These are phyloP conservation scores for Zaprionus inermis DNA, from an alignment of 1,140 invertebrate genomes.

Conservation along the genomic window DNA sequence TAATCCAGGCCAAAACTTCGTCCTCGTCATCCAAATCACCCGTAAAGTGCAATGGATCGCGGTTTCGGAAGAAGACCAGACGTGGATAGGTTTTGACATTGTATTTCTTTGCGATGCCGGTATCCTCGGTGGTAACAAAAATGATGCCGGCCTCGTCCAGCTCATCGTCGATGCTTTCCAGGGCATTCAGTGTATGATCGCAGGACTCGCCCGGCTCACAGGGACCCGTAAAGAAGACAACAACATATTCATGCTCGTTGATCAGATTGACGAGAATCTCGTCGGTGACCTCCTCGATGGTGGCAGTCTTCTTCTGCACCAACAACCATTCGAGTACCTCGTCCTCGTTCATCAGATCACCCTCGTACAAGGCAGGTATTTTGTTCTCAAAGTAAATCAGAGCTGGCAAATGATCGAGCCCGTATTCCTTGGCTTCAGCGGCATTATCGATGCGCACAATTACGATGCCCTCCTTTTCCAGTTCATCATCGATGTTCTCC, in stretches of 20 bases:
- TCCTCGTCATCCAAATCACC: conserved; percentile 96
- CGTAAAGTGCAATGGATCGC: conserved; percentile 89
- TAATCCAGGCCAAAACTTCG: conserved; percentile 95
- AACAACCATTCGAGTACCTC: conserved; percentile 96
- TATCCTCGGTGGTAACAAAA: conserved; percentile 96
- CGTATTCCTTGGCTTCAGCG: conserved; percentile 94
- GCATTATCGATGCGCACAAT: conserved; percentile 95
- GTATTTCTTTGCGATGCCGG: conserved; percentile 91
- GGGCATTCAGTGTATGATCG: conserved; percentile 92
- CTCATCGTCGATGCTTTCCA: conserved; percentile 97
- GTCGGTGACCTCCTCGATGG: conserved; percentile 97
- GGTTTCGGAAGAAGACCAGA: conserved; percentile 95
- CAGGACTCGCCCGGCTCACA: conserved; percentile 95
- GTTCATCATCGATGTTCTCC: conserved; percentile 96
- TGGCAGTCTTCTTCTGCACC: conserved; percentile 95
- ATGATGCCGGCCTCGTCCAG: conserved; percentile 96
- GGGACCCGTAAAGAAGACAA: conserved; percentile 95
- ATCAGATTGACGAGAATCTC: conserved; percentile 95
- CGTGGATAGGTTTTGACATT: conserved; percentile 93
- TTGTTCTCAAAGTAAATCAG: conserved; percentile 96
- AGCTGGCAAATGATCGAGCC: conserved; percentile 94
- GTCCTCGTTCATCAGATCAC: conserved; percentile 95
- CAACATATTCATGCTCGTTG: conserved; percentile 96
- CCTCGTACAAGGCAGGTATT: conserved; percentile 95
- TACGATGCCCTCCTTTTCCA: conserved; percentile 94